Percentiles rank a stretch among this genome's conserved stretches.
These are phyloP conservation scores for Chaetorhynchus papuensis DNA, from an alignment of 2,113 vertebrate genomes.

Conservation along the genomic window DNA sequence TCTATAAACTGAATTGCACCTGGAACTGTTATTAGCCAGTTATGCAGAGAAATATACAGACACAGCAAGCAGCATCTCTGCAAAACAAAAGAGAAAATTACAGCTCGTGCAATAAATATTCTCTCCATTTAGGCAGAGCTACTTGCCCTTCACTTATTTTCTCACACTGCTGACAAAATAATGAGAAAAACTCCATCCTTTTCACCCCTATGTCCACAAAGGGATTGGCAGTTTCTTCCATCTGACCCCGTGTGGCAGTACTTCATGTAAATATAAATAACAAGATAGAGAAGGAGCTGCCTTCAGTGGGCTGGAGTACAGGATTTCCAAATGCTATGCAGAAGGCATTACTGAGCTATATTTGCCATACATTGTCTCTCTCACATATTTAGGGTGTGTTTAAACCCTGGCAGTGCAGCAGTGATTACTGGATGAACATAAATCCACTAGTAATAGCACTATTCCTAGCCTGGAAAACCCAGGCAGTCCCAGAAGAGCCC, in stretches of 20 bases:
- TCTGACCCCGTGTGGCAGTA: accelerated
- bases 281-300: background rate
- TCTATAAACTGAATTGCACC: background rate
- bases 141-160: background rate
- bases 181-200: background rate
- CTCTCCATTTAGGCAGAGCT: background rate
- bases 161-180: background rate
- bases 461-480: background rate
- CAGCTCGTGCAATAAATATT: background rate
- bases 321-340: background rate
- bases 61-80: background rate
- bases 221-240: background rate
- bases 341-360: background rate
- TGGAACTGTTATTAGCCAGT: background rate
- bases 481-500: background rate
- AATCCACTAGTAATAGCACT: background rate
- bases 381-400: background rate
- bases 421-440: background rate
- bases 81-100: background rate
- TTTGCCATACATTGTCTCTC: background rate
- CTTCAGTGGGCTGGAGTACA: background rate
- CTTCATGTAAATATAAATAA: background rate
- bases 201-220: background rate
- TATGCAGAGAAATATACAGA: background rate
- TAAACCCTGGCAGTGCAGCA: background rate